phyloP scores from a whole-genome alignment of 2,113 vertebrate species.

The Rhipidura dahli region DNA sequence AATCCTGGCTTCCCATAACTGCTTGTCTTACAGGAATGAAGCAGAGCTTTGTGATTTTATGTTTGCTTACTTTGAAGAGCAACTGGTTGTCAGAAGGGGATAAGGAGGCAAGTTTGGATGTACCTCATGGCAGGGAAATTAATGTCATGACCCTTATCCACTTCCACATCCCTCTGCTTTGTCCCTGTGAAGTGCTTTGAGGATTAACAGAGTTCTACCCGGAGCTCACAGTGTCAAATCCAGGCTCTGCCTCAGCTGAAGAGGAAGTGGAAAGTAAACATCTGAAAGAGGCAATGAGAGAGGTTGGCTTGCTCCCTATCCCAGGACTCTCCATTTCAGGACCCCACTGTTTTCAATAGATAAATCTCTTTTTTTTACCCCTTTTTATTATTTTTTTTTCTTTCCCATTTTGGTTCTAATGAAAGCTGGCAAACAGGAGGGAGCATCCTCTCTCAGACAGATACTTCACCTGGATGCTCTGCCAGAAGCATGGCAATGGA shows the following conservation, averaged over 20 bases:
- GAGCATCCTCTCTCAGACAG: not conserved
- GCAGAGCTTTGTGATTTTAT: not conserved
- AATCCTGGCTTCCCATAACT: not conserved
- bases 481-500: not conserved
- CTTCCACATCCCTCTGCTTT: not conserved
- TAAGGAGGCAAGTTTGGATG: not conserved
- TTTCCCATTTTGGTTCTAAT: not conserved
- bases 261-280: slow-evolving; percentile 16
- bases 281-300: not conserved
- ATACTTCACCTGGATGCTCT: not conserved
- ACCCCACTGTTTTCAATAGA: not conserved
- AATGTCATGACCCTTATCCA: not conserved
- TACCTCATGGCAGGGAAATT: not conserved
- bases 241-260: not conserved
- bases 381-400: not conserved
- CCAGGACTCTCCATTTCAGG: not conserved
- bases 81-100: not conserved
- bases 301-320: not conserved
- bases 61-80: not conserved
- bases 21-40: not conserved
- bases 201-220: not conserved
- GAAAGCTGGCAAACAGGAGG: not conserved
- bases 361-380: not conserved
- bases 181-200: not conserved
- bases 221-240: not conserved